A percentile compares a stretch with the other conserved stretches of the same genome.
These are phyloP conservation scores for Oncorhynchus kisutch DNA, from an alignment of 2,113 vertebrate genomes.

Conservation along the genomic window DNA sequence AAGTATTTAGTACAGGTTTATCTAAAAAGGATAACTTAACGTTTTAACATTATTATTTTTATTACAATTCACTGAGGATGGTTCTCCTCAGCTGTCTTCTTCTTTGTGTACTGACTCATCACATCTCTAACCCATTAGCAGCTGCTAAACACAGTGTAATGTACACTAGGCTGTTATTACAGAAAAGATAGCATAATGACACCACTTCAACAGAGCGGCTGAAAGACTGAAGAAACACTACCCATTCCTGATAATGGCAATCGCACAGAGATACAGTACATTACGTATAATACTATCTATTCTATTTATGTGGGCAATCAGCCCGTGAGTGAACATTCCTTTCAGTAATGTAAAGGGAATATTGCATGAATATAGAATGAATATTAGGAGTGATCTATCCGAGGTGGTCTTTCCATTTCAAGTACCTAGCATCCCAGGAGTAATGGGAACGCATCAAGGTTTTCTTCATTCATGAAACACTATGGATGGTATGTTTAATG, in stretches of 20 bases:
- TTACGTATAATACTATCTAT: too few species aligned
- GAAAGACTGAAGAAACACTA: slow-evolving; percentile 1
- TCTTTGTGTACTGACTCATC: not conserved
- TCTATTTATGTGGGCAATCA: slow-evolving; percentile 1
- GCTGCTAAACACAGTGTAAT: slow-evolving; percentile 21
- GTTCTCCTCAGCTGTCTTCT: not conserved
- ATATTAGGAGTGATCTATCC: too few species aligned
- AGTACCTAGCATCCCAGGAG: not conserved
- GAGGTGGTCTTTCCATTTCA: too few species aligned
- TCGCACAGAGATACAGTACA: not conserved
- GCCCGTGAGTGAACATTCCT: slow-evolving; percentile 1
- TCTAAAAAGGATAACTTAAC: too few species aligned
- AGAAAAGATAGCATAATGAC: slow-evolving; percentile 17
- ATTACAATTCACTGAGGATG: too few species aligned
- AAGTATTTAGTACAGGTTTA: too few species aligned
- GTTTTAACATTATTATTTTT: not conserved
- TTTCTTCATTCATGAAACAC: too few species aligned
- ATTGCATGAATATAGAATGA: too few species aligned
- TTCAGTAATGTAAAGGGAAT: slow-evolving; percentile 5
- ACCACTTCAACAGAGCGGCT: slow-evolving; percentile 33
- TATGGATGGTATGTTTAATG: too few species aligned
- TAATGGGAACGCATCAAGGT: too few species aligned
- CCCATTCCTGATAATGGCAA: slow-evolving; percentile 18
- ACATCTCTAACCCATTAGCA: slow-evolving; percentile 12
- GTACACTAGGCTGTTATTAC: not conserved